phyloP scores from a whole-genome alignment of 2,113 vertebrate species.

The Amphiprion percula region DNA sequence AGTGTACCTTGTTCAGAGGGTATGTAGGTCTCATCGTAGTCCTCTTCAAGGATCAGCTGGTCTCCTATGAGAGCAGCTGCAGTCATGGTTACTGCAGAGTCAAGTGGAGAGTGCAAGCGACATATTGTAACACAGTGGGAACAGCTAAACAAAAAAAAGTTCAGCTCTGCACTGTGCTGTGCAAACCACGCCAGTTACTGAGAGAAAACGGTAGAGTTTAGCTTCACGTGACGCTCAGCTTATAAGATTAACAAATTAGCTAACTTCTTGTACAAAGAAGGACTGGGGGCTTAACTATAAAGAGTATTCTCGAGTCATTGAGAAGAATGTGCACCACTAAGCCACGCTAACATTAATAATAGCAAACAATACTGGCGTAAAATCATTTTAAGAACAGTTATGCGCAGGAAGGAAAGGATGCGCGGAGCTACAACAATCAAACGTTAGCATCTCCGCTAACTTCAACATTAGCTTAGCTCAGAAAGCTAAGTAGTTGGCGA shows the following conservation, averaged over 20 bases:
- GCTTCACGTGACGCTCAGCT: not conserved
- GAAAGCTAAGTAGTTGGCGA: conserved; percentile 9
- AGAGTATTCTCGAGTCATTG: not conserved
- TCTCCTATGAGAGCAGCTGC: conserved; percentile 85
- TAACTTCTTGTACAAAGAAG: not conserved
- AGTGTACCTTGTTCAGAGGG: conserved; percentile 82
- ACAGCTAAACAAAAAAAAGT: not conserved
- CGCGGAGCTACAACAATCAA: conserved; percentile 19
- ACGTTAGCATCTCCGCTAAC: conserved; percentile 34
- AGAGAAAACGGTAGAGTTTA: not conserved
- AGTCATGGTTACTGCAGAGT: conserved; percentile 82
- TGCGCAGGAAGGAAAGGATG: accelerated
- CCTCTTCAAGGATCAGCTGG: conserved; percentile 94
- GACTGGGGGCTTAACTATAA: too few relatives aligned
- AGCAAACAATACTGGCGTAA: not conserved
- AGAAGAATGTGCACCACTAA: too few relatives aligned
- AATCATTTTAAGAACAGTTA: not conserved
- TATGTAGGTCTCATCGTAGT: conserved; percentile 90
- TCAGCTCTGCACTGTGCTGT: not conserved
- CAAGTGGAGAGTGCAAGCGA: not conserved
- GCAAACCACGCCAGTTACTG: not conserved
- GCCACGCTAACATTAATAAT: not conserved
- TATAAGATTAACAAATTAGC: conserved; percentile 3
- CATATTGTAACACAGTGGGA: not conserved
- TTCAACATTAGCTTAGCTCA: conserved; percentile 44